Evolutionary conservation across 1,140 invertebrate species (phyloP), one percentile per base, ranked within the genome.

Genomic region (Matsumurasca onukii): DNA sequence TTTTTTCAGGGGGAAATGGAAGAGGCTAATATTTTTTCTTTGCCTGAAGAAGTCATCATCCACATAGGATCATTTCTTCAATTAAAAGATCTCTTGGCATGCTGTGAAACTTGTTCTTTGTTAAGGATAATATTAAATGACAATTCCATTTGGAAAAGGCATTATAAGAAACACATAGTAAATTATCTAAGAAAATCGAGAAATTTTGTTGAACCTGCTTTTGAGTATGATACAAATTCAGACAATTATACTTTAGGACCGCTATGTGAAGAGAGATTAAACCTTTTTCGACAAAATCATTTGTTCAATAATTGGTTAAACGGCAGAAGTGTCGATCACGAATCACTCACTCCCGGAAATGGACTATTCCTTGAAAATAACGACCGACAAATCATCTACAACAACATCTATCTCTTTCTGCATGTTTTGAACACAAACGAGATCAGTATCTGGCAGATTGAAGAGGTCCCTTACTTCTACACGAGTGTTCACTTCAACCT

Each of bases 321-420:
- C 13, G 55, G 55, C 13, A 59, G 25, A 29, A 27, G 22, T 5
- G 55, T 59, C 15, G 30, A 29, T 29, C 55, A 59, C 25, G 25
- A 59, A 25, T 9, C 25, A 5, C 55, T 27, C 15, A 59, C 55
- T 27, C 9, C 5, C 3, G 55, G 55, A 5, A 59, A 59, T n/a
- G 55, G 55, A 29, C 15, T 59, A 22, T 59, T 59, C 25, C 25
- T 59, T 2, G 55, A 59, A n/a, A 59, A 59, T 27, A 59, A 59
- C 55, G 55, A 59, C n/a, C 55, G 55, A 59, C 55, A 59, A 59
- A 59, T 59, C 25, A 59, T 59, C 22, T 59, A 27, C 55, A 27
- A 29, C 25, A 29, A 59, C 25, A 9, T 59, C 24, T 59, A 59
- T 59, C 55, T 59, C 24, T 59, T 59, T n/a, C 55, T 59, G 3